Evolutionary conservation across 2,888 invertebrate genomes (phyloP).

Genomic region (Cataglyphis cursor): DNA sequence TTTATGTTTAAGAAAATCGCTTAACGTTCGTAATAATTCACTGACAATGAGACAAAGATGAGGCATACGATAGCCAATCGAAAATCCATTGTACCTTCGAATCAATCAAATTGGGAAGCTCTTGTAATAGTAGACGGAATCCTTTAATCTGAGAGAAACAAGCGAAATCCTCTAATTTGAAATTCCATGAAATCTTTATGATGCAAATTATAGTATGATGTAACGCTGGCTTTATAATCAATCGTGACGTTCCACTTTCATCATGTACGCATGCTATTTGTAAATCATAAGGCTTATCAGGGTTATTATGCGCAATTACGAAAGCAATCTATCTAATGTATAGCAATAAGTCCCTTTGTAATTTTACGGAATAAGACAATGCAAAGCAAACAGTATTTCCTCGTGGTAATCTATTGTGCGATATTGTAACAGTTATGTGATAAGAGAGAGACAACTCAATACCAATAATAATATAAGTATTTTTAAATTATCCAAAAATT

Average conservation of each 20-base stretch:
- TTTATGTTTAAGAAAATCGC: background rate
- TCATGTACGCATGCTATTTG: background rate
- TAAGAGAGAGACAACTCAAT: background rate
- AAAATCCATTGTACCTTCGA: background rate
- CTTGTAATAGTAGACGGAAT: background rate
- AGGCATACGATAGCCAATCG: background rate
- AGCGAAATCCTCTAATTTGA: background rate
- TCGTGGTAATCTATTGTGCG: background rate
- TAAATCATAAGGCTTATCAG: background rate
- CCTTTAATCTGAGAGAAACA: conserved; percentile 20
- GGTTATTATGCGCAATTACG: background rate
- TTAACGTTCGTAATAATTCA: background rate
- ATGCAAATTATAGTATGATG: conserved; percentile 4
- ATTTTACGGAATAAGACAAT: background rate
- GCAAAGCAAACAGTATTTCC: background rate
- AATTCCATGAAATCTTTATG: background rate
- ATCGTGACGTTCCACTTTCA: background rate
- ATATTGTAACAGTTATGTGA: background rate
- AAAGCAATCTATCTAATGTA: background rate
- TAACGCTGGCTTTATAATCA: conserved; percentile 31
- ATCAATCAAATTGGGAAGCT: background rate
- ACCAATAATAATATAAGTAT: background rate
- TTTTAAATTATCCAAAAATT: background rate
- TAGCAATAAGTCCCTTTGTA: conserved; percentile 20
- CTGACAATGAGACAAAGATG: background rate